phyloP scores from a whole-genome alignment of 2,888 invertebrate species.

The Venusia cambrica region DNA sequence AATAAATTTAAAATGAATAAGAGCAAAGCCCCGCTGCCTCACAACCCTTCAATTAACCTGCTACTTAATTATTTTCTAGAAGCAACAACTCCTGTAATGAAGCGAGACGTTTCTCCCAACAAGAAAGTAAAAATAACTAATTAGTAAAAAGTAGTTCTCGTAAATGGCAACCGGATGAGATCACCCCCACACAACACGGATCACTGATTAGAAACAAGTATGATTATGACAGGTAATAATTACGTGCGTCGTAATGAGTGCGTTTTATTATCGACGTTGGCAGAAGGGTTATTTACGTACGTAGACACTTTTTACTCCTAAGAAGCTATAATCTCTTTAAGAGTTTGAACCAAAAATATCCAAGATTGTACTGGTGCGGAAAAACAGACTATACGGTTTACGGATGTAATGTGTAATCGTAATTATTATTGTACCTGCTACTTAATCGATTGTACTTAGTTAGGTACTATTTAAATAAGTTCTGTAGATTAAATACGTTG shows the following conservation, averaged over 20 bases:
- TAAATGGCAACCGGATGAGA: slow-evolving; percentile 31
- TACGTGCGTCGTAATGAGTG: slow-evolving; percentile 42
- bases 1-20: no score
- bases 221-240: slow-evolving; percentile 42
- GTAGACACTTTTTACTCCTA: no score
- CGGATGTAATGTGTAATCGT: no score
- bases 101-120: slow-evolving; percentile 14
- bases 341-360: no score
- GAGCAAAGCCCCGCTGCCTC: no score
- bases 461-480: slow-evolving; percentile 72
- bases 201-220: slow-evolving; percentile 27
- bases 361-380: no score
- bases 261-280: slow-evolving; percentile 40
- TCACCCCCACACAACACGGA: slow-evolving; percentile 19
- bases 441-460: slow-evolving; percentile 41
- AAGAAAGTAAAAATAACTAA: slow-evolving; percentile 23
- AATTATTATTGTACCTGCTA: no score
- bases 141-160: slow-evolving; percentile 19
- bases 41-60: no score
- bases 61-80: slow-evolving; percentile 4
- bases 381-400: no score
- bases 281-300: no score
- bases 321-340: no score
- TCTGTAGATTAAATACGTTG: slow-evolving; percentile 68
- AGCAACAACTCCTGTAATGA: slow-evolving; percentile 1